Base-by-base conservation (phyloP, 1,140 invertebrate species). In the Drusus annulatus region DNA sequence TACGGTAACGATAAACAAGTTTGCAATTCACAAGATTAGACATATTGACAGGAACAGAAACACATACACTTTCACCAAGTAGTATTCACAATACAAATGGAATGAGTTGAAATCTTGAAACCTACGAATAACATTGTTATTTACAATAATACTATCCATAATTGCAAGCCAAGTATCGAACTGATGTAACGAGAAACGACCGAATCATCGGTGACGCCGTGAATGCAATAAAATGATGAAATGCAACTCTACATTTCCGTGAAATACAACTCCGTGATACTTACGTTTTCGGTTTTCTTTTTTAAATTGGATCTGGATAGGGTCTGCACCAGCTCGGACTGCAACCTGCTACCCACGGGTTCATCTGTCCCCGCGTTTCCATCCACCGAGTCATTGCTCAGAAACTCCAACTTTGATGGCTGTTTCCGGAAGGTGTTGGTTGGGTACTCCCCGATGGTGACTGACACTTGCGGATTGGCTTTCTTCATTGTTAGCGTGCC, bases 291-390 rank as follows among this genome's bases (percentile, higher is more conserved):
- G 86, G 92, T 93, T 87, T 92, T 92, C 87, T 91, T 92, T 85
- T 91, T 91, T 78, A 94, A 88, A 88, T 94, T 94, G 10, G 94
- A 94, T 86, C 94, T 91, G 80, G 93, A 93, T 60, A 95, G 87
- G 1, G 94, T 95, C 60, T 94, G 91, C 21, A 90, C 92, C 76
- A 95, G 87, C 89, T 95, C 94, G 74, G 92, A 93, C 84, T 94
- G 93, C 68, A 95, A 87, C 85, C 91, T 90, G 81, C 91, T 92
- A n/a, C 90, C 91, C 28, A 93, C 91, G 0, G 91, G 88, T 15
- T 85, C 88, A 74, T 89, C 85, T 50, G 85, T 87, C 60, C 81
- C 77, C 21, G 86, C 84, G 50, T 85, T 84, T n/a, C 83, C 82
- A 7, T 89, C 87, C 31, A 87, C 86, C 5, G 85, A 75, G 51